A percentile compares a stretch with the other conserved stretches of the same genome.
These are phyloP conservation scores for Eueides isabella DNA, from an alignment of 1,140 invertebrate genomes.

Conservation along the genomic window DNA sequence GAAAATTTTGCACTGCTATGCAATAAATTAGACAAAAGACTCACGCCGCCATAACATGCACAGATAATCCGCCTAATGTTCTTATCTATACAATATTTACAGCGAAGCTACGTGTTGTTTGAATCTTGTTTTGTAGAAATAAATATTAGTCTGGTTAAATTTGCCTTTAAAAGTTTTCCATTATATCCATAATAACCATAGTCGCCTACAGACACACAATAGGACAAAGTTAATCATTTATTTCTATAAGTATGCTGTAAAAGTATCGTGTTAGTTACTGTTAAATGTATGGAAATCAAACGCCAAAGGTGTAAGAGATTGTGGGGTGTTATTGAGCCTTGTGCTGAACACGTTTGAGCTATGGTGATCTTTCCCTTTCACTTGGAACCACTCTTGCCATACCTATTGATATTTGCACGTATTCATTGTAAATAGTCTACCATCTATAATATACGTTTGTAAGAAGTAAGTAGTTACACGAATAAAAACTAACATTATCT, in stretches of 20 bases:
- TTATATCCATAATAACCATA: background rate
- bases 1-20: conserved; percentile 22
- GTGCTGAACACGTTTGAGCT: background rate
- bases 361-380: background rate
- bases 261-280: background rate
- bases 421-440: background rate
- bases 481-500: too few relatives aligned
- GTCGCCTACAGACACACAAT: background rate
- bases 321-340: conserved; percentile 1
- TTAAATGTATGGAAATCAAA: background rate
- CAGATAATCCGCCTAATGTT: conserved; percentile 10
- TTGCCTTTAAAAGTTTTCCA: background rate
- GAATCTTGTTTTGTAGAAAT: background rate
- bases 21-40: conserved; percentile 24
- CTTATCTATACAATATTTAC: conserved; percentile 16
- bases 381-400: background rate
- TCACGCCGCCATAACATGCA: conserved; percentile 7
- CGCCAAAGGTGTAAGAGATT: background rate
- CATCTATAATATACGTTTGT: too few relatives aligned
- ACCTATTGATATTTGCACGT: background rate
- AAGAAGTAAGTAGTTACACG: too few relatives aligned
- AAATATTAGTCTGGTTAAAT: conserved; percentile 9
- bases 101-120: background rate
- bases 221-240: background rate
- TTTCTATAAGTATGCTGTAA: background rate